Conservation (phyloP, 2,113 vertebrate genomes). For the Crypturellus undulatus region DNA sequence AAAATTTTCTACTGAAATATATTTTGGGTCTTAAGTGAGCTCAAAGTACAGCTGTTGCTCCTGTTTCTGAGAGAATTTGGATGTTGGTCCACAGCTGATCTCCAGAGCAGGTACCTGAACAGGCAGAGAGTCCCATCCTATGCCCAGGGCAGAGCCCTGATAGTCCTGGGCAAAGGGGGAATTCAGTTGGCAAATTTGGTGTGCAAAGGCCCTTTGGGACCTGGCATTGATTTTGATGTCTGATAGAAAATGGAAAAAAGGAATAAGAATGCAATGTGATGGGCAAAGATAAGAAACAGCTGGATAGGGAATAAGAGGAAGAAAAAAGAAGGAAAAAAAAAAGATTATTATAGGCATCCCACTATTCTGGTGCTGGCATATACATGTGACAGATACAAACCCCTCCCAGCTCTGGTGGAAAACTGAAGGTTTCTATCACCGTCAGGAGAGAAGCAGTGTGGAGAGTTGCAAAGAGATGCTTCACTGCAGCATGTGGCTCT, state of each 20-base stretch:
- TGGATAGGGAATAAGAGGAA: not conserved
- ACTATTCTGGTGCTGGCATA: not conserved
- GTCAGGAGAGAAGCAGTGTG: not conserved
- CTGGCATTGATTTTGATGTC: not conserved
- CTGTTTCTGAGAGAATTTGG: not conserved
- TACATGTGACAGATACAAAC: not conserved
- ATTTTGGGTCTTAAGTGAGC: not conserved
- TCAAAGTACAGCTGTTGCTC: not conserved
- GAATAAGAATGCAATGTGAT: not conserved
- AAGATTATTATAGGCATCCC: not conserved
- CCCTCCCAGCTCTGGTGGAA: too few species aligned
- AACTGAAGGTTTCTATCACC: not conserved
- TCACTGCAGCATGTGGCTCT: not conserved
- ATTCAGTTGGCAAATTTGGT: rapidly evolving
- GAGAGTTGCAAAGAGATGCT: not conserved
- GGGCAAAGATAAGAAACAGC: not conserved
- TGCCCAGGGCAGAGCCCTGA: not conserved
- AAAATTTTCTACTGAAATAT: not conserved
- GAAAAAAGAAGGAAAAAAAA: too few species aligned
- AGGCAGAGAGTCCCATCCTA: too few species aligned
- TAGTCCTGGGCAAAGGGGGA: not conserved
- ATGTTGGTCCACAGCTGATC: not conserved
- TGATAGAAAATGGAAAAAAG: not conserved
- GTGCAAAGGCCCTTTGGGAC: not conserved
- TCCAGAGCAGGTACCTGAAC: not conserved